Conservation (phyloP, 2,888 invertebrate genomes). For the Morpho achilles region DNA sequence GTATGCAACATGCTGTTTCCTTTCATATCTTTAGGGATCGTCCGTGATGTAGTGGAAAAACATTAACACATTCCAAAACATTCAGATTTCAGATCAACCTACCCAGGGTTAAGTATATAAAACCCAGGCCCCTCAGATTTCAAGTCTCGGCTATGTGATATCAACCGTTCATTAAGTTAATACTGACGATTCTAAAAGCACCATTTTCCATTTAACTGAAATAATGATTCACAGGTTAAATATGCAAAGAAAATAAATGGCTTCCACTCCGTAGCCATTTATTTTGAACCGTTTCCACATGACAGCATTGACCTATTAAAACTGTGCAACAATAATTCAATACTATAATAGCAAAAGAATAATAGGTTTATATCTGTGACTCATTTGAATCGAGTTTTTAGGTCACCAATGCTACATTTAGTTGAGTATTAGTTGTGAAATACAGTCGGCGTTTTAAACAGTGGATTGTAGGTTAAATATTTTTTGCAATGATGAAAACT, state of each 20-base stretch:
- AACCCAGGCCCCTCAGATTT: too few relatives aligned
- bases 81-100: too few relatives aligned
- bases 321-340: slow-evolving; percentile 28
- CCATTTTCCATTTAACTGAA: slow-evolving; percentile 1
- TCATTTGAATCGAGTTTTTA: slow-evolving; percentile 26
- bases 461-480: too few relatives aligned
- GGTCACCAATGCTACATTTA: slow-evolving; percentile 7
- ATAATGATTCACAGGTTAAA: slow-evolving; percentile 20
- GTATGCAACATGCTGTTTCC: too few relatives aligned
- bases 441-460: too few relatives aligned
- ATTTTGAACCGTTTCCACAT: slow-evolving; percentile 21
- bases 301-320: slow-evolving; percentile 22
- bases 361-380: slow-evolving; percentile 26
- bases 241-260: slow-evolving; percentile 23
- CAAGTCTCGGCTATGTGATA: too few relatives aligned
- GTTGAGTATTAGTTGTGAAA: too few relatives aligned
- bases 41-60: too few relatives aligned
- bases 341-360: slow-evolving; percentile 25
- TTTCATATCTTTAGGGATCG: too few relatives aligned
- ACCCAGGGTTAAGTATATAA: too few relatives aligned
- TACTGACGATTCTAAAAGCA: background rate
- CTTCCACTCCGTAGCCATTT: slow-evolving; percentile 17
- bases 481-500: too few relatives aligned
- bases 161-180: background rate
- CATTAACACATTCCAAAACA: too few relatives aligned